These are phyloP conservation scores for Siniperca knerii DNA, from an alignment of 2,113 vertebrate genomes.

Conservation along the genomic window DNA sequence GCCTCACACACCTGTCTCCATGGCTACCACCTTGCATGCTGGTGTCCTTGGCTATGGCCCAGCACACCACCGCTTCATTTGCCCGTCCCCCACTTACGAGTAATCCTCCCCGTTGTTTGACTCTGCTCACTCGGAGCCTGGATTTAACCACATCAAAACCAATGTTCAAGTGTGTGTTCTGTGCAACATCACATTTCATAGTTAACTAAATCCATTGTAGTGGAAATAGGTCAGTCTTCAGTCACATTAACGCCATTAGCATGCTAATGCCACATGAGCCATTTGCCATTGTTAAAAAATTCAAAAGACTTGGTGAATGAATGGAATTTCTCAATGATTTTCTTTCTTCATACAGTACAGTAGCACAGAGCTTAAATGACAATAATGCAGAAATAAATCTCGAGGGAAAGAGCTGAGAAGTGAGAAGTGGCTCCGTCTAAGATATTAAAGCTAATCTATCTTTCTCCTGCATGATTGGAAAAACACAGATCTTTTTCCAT, in stretches of 20 bases:
- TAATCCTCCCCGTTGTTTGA: slow-evolving; percentile 65
- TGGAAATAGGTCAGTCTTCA: slow-evolving; percentile 72
- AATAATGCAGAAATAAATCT: slow-evolving; percentile 49
- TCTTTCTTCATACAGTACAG: slow-evolving; percentile 13
- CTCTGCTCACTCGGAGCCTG: slow-evolving; percentile 43
- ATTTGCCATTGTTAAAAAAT: slow-evolving; percentile 66
- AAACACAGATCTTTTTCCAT: slow-evolving; percentile 37
- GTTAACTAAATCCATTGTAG: slow-evolving; percentile 69
- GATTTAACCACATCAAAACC: slow-evolving; percentile 59
- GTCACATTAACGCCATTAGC: slow-evolving; percentile 62
- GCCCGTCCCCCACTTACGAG: slow-evolving; percentile 5
- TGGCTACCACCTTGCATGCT: slow-evolving; percentile 76
- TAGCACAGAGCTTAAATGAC: slow-evolving; percentile 24
- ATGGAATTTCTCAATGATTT: slow-evolving; percentile 57
- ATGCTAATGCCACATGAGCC: slow-evolving; percentile 68
- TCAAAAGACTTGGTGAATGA: slow-evolving; percentile 58
- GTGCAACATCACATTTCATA: slow-evolving; percentile 60
- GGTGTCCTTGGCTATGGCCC: slow-evolving; percentile 73
- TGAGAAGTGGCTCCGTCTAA: slow-evolving; percentile 11
- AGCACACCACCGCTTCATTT: slow-evolving; percentile 37
- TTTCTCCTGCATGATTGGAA: slow-evolving; percentile 29
- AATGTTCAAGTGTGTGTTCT: slow-evolving; percentile 23
- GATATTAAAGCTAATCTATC: slow-evolving; percentile 62
- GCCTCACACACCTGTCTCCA: slow-evolving; percentile 79
- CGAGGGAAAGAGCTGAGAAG: slow-evolving; percentile 29